Conservation (phyloP, 1,140 invertebrate genomes). For the Cardiocondyla obscurior region DNA sequence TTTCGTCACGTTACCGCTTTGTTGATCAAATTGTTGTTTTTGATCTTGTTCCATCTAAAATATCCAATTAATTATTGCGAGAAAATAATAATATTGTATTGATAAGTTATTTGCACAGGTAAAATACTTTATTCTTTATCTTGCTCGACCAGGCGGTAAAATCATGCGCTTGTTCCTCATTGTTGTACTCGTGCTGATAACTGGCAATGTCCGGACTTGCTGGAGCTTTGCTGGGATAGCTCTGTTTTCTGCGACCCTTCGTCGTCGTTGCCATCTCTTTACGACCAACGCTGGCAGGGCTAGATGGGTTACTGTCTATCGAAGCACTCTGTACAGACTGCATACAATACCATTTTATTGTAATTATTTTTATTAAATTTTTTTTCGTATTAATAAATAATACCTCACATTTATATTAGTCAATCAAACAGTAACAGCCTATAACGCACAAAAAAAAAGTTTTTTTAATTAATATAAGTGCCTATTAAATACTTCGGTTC, state of each 20-base stretch:
- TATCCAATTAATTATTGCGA: neutral
- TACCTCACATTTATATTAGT: neutral
- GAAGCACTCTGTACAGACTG: slow-evolving; percentile 75
- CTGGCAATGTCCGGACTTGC: slow-evolving; percentile 81
- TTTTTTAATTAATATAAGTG: no score
- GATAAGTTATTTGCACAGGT: neutral
- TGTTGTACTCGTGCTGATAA: slow-evolving; percentile 79
- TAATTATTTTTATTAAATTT: neutral
- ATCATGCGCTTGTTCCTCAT: slow-evolving; percentile 81
- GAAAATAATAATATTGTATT: no score
- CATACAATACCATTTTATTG: slow-evolving; percentile 2
- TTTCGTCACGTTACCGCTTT: slow-evolving; percentile 77
- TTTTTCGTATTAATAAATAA: neutral
- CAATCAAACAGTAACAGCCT: neutral
- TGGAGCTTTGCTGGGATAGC: slow-evolving; percentile 88
- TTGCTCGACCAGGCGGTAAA: slow-evolving; percentile 82
- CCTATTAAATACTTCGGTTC: no score
- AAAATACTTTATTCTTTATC: slow-evolving; percentile 76
- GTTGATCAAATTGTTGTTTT: slow-evolving; percentile 78
- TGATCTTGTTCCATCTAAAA: slow-evolving; percentile 75
- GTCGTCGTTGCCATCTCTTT: slow-evolving; percentile 78
- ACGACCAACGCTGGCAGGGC: slow-evolving; percentile 80
- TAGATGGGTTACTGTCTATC: slow-evolving; percentile 83
- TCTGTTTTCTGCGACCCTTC: slow-evolving; percentile 89
- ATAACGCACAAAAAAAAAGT: neutral